Evolutionary conservation across 1,140 invertebrate species (phyloP).

Genomic region (Drosophila nannoptera): DNA sequence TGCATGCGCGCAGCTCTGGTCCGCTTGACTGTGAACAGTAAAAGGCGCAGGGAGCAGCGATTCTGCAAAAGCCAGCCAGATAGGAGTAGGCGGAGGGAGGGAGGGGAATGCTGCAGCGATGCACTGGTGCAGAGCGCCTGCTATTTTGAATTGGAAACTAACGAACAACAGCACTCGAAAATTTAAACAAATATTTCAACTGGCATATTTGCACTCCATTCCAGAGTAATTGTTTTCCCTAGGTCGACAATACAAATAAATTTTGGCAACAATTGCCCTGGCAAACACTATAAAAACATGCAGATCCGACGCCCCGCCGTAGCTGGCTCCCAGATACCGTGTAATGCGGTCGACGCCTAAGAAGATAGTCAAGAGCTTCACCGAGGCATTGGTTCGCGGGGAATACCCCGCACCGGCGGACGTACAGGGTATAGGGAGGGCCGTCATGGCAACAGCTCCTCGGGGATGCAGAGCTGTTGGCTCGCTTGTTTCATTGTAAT

Average conservation of each 20-base stretch:
- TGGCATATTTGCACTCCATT: slow-evolving; percentile 70
- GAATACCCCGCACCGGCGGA: too few relatives aligned
- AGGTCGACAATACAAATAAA: slow-evolving; percentile 66
- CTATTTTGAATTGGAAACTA: slow-evolving; percentile 34
- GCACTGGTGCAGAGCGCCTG: slow-evolving; percentile 14
- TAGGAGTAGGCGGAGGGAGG: not conserved
- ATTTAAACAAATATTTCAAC: slow-evolving; percentile 64
- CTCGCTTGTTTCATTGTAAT: slow-evolving; percentile 43
- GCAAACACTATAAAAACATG: slow-evolving; percentile 27
- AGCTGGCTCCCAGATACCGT: slow-evolving; percentile 7
- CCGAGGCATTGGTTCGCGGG: too few relatives aligned
- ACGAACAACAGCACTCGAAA: slow-evolving; percentile 49
- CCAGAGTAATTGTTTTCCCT: slow-evolving; percentile 66
- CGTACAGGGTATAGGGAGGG: slow-evolving; percentile 6
- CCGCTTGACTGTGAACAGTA: slow-evolving; percentile 17
- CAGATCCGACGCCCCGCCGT: not conserved
- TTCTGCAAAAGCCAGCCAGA: too few relatives aligned
- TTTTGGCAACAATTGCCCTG: slow-evolving; percentile 52
- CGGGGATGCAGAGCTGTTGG: slow-evolving; percentile 2
- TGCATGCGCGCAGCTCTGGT: slow-evolving; percentile 49
- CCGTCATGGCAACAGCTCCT: slow-evolving; percentile 2
- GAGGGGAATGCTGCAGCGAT: not conserved
- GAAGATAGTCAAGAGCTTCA: not conserved
- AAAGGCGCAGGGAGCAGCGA: slow-evolving; percentile 2
- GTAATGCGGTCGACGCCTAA: not conserved